Evolutionary conservation across 2,113 vertebrate genomes (phyloP), one percentile per base, ranked within the genome.

Genomic region (Danionella cerebrum): DNA sequence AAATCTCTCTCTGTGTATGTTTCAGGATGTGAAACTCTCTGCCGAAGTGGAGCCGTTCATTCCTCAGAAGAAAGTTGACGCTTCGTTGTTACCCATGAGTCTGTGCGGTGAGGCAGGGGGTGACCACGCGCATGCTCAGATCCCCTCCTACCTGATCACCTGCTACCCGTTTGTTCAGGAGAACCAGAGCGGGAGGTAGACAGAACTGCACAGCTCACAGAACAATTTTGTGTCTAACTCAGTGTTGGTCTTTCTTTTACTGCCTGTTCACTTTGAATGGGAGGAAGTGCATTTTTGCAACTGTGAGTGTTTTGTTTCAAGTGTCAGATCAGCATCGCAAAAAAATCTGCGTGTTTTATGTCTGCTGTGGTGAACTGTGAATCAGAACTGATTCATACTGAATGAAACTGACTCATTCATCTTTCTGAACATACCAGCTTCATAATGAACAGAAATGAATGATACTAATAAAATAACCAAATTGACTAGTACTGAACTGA

Each of bases 121-220:
- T 53, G 96, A 98, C 77, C 89, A 90, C 70, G 87, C 94, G 57
- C 91, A 90, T 69, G 87, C 94, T 55, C 91, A 94, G 65, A 98
- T 98, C 77, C 96, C 96, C 42, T 97, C 94, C 82, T 98, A 98
- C 81, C 89, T 98, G 85, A 97, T 98, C 78, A 98, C 96, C 64
- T 98, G 96, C 81, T 98, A 98, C 73, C 96, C 96, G 0, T 98
- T 98, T 59, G 96, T 98, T 71, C 96, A 98, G 81, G 95, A 98
- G 84, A 98, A 94, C 80, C 95, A 97, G 79, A 89, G 91, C 52
- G 97, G 93, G 87, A 94, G 96, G 96, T 98, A 90, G 6, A 10
- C 3, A 47, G 19, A 29, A 35, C 12, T 51, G 10, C 57, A 41
- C 21, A 44, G n/a, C n/a, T n/a, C 50, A 31, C 63, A 52, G 29